These are phyloP conservation scores for Hemiscyllium ocellatum DNA, from an alignment of 2,113 vertebrate species.

Conservation along the genomic window DNA sequence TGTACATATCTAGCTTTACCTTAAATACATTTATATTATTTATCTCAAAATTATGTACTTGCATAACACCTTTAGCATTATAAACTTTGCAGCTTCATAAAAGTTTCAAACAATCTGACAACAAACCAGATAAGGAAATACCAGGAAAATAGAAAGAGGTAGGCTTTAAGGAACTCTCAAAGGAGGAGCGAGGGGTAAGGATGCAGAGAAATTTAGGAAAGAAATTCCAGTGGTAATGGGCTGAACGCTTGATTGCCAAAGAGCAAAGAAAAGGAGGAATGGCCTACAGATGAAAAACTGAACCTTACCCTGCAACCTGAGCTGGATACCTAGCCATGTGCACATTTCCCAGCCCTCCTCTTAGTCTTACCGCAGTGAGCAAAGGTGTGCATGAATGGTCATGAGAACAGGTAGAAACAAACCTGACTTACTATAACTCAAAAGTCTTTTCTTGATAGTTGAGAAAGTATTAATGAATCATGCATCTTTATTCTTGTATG, in stretches of 20 bases:
- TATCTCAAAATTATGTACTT: background rate
- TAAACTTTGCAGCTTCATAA: background rate
- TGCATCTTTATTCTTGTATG: background rate
- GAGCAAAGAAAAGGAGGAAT: background rate
- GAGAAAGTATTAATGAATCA: background rate
- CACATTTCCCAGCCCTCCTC: background rate
- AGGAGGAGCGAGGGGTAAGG: background rate
- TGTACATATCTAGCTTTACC: background rate
- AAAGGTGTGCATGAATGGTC: background rate
- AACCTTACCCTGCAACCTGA: background rate
- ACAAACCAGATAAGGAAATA: background rate
- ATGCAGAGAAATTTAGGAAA: background rate
- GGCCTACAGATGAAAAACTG: background rate
- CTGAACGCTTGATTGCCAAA: background rate
- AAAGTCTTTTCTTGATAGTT: background rate
- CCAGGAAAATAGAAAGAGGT: background rate
- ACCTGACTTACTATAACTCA: background rate
- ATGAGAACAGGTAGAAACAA: background rate
- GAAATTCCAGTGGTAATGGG: background rate
- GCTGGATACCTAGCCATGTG: background rate
- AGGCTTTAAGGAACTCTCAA: background rate
- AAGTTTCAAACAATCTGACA: background rate
- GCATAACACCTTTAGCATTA: background rate
- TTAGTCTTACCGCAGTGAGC: background rate
- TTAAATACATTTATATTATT: background rate